Conservation (phyloP, 2,113 vertebrate species). For the Erythrocercus mccallii region DNA sequence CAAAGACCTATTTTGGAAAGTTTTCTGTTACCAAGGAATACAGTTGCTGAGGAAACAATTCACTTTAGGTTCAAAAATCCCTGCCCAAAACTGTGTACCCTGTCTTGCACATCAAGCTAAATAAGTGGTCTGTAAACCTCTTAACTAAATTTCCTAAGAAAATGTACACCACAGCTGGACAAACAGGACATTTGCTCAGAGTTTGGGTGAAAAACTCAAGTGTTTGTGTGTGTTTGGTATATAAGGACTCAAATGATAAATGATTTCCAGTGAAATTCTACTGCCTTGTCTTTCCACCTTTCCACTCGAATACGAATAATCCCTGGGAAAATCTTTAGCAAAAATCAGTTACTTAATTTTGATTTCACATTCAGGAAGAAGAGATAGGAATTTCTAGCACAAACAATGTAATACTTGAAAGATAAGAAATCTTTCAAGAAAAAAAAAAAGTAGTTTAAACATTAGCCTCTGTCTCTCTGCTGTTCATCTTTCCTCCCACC, state of each 20-base stretch:
- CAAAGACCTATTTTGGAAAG: background rate
- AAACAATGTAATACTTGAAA: background rate
- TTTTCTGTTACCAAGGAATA: background rate
- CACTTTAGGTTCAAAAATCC: constrained; percentile 23
- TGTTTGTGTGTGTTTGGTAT: background rate
- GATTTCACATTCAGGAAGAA: background rate
- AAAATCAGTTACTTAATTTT: background rate
- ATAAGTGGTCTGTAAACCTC: background rate
- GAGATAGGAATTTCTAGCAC: background rate
- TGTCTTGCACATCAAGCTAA: background rate
- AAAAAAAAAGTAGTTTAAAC: background rate
- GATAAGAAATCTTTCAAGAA: background rate
- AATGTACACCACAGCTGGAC: rapidly evolving
- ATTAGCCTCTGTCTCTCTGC: background rate
- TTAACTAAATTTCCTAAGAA: background rate
- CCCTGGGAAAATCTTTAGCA: background rate
- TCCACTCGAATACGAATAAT: background rate
- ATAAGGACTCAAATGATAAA: background rate
- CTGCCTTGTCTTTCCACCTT: background rate
- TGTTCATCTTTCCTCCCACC: background rate
- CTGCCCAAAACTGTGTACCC: background rate
- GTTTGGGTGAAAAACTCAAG: background rate
- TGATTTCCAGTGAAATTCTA: background rate
- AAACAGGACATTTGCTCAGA: background rate
- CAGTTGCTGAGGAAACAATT: constrained; percentile 43